These are phyloP conservation scores for Vicugna pacos DNA, from an alignment of 2,113 vertebrate species.

Conservation along the genomic window DNA sequence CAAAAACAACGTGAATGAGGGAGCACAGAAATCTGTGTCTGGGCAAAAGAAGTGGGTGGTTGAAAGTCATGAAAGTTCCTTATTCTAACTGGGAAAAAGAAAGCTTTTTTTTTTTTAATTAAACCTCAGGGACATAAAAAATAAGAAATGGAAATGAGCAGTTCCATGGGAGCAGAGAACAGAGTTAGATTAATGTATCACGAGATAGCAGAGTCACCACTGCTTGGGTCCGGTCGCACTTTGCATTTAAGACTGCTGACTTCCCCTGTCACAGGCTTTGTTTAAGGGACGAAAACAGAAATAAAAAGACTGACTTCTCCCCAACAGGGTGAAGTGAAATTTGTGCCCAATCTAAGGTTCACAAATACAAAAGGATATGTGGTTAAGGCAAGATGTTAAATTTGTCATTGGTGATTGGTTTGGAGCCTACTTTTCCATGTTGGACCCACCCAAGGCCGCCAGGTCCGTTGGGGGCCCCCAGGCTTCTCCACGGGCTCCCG, in stretches of 20 bases:
- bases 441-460: not conserved
- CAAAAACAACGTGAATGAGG: not conserved
- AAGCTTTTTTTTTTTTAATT: not conserved
- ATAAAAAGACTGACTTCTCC: not conserved
- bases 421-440: not conserved
- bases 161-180: not conserved
- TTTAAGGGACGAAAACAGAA: not conserved
- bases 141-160: not conserved
- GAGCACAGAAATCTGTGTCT: not conserved
- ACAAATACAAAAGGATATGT: not conserved
- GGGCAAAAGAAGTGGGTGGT: not conserved
- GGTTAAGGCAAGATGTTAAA: not conserved
- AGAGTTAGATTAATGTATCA: not conserved
- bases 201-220: not conserved
- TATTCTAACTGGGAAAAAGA: not conserved
- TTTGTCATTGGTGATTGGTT: not conserved
- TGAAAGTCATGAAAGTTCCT: not conserved
- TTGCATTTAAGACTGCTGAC: not conserved
- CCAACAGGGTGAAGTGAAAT: not conserved
- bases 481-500: rapidly evolving
- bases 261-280: not conserved
- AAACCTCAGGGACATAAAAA: not conserved
- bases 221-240: not conserved
- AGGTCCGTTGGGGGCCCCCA: not conserved
- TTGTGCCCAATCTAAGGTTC: not conserved